Base-by-base conservation (phyloP, 2,888 invertebrate species). In the Oxyscelio sp. region DNA sequence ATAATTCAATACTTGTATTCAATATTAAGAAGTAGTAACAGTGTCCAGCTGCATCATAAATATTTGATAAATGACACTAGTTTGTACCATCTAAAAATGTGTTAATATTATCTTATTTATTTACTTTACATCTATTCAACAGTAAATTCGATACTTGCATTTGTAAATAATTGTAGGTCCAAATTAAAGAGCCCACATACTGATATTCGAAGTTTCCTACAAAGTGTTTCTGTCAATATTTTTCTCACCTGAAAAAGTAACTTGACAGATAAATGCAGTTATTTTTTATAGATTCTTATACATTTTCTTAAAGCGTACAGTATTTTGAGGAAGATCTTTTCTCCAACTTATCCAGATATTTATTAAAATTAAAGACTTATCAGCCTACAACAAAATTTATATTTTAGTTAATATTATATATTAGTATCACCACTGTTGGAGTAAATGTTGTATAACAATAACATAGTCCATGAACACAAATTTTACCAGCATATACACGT, bases 31-130 rank as follows among this genome's bases (percentile, higher is more conserved):
- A n/a, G n/a, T n/a, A n/a, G n/a, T n/a, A n/a, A n/a, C n/a, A n/a
- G n/a, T 58, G 5, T 71, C 71, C 22, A 71, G 24, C 38, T 71
- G 71, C 8, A 71, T 40, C 50, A 71, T 38, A 38, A 71, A 71
- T 38, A 71, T 56, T 34, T 52, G 59, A 17, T 50, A 71, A 4
- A 71, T 50, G 0, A 59, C 17, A 8, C 40, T 50, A 11, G 59
- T 50, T 34, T 40, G 22, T 22, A 59, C 27, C n/a, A 71, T 50
- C 71, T 71, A n/a, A 34, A 68, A 70, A 19, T 43, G 21, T 8
- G 11, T 34, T 9, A 11, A 8, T 34, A 2, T 9, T 34, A 9
- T 11, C 5, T 9, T 2, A 8, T 34, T 34, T 34, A 34, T 34
- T 34, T 34, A 8, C 11, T 9, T 2, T 8, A 9, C 34, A 9